phyloP scores from a whole-genome alignment of 2,888 invertebrate genomes.

The Caenorhabditis sp. region DNA sequence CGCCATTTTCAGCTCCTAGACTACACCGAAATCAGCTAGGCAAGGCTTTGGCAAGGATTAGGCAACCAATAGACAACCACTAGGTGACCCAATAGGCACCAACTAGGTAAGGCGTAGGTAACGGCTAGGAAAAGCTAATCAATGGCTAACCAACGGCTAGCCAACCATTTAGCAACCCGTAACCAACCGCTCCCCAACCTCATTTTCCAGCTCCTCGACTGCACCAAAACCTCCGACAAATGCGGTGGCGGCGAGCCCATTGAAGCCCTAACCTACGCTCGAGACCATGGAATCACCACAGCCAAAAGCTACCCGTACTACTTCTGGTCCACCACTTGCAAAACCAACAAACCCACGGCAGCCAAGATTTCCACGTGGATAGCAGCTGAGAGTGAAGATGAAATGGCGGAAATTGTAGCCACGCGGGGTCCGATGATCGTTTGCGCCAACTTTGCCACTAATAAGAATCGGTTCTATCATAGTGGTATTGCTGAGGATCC shows the following conservation, averaged over 20 bases:
- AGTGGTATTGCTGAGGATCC: slow-evolving; percentile 50
- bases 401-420: slow-evolving; percentile 38
- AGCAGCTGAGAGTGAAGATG: slow-evolving; percentile 30
- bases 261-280: slow-evolving; percentile 35
- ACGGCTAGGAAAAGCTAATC: too few relatives aligned
- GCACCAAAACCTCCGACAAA: slow-evolving; percentile 39
- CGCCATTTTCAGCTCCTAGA: too few relatives aligned
- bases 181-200: too few relatives aligned
- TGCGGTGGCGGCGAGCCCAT: slow-evolving; percentile 45
- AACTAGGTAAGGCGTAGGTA: too few relatives aligned
- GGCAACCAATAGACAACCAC: too few relatives aligned
- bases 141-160: too few relatives aligned
- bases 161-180: too few relatives aligned
- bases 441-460: slow-evolving; percentile 54
- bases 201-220: slow-evolving; percentile 47
- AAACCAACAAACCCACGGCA: neutral
- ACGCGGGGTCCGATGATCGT: slow-evolving; percentile 35
- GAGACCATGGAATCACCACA: slow-evolving; percentile 34
- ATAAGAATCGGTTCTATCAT: slow-evolving; percentile 50
- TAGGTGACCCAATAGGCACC: too few relatives aligned
- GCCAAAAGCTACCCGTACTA: slow-evolving; percentile 37
- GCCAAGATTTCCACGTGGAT: slow-evolving; percentile 29
- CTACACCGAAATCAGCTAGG: too few relatives aligned
- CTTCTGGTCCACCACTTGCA: slow-evolving; percentile 23
- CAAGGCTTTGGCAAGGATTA: too few relatives aligned